These are phyloP conservation scores for Ptychochromis oligacanthus DNA, from an alignment of 2,113 vertebrate genomes.

Conservation along the genomic window DNA sequence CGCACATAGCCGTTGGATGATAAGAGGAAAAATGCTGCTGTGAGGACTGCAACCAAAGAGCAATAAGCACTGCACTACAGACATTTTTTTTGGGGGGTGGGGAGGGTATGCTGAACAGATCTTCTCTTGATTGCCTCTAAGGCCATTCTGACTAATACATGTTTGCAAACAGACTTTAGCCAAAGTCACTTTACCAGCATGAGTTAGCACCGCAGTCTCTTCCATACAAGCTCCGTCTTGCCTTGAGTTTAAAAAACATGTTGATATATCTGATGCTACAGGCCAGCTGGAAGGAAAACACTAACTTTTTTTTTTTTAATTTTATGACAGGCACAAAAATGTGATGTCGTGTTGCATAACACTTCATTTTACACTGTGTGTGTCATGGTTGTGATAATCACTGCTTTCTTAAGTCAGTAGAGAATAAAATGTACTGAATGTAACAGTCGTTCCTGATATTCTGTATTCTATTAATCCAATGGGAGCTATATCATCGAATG, in stretches of 20 bases:
- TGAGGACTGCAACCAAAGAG: conserved; percentile 42
- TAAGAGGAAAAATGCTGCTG: conserved; percentile 16
- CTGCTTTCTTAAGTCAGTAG: conserved; percentile 24
- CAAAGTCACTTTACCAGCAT: background rate
- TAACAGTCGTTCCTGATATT: conserved; percentile 56
- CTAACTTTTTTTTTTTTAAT: background rate
- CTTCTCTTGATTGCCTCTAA: background rate
- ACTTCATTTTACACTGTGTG: background rate
- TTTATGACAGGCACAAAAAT: conserved; percentile 28
- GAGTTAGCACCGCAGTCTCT: background rate
- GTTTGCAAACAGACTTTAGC: background rate
- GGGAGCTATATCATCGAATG: conserved; percentile 35
- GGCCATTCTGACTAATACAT: background rate
- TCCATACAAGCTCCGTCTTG: conserved; percentile 16
- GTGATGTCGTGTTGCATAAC: conserved; percentile 22
- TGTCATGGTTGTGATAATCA: conserved; percentile 23
- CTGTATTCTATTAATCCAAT: conserved; percentile 50
- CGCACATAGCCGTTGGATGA: background rate
- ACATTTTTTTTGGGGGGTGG: background rate
- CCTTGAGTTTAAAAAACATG: background rate
- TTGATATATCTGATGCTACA: background rate
- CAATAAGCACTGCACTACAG: background rate
- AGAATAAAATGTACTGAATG: conserved; percentile 55
- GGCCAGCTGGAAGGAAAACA: background rate
- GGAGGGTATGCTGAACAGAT: background rate